A percentile compares a stretch with the other conserved stretches of the same genome.
Conservation (phyloP, 2,797 vertebrate genomes). For the Phalloptychus januarius region DNA sequence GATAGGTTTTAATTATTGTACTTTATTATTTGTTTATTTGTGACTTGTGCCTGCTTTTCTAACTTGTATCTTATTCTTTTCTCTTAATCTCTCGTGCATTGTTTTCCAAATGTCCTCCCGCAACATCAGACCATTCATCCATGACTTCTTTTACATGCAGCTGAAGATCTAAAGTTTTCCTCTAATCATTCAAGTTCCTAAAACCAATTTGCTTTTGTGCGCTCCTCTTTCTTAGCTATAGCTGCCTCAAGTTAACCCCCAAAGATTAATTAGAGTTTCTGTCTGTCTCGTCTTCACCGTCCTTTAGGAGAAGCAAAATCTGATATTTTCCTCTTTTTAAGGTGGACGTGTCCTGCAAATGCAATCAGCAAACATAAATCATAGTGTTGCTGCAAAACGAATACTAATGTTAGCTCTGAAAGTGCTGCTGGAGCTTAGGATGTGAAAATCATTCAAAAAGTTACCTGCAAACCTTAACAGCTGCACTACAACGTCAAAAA, state of each 20-base stretch:
- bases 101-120: background rate
- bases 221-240: constrained; percentile 15
- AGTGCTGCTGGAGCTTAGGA: background rate
- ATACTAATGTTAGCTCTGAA: constrained; percentile 32
- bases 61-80: background rate
- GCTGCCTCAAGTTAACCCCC: constrained; percentile 4
- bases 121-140: constrained; percentile 4
- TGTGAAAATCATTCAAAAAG: constrained; percentile 6
- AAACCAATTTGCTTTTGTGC: constrained; percentile 19
- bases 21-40: background rate
- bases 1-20: background rate
- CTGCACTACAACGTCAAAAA: background rate
- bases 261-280: constrained; percentile 36
- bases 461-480: background rate
- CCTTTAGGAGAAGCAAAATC: constrained; percentile 30
- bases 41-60: background rate
- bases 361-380: constrained; percentile 39
- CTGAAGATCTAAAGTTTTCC: constrained; percentile 7
- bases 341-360: constrained; percentile 17
- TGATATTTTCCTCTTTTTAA: constrained; percentile 20
- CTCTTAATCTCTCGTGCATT: background rate
- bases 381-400: constrained; percentile 14
- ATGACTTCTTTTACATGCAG: background rate
- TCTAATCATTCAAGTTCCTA: constrained; percentile 10
- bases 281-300: constrained; percentile 38